Conservation (phyloP, 1,140 invertebrate genomes). For the Scaptodrosophila lebanonensis region DNA sequence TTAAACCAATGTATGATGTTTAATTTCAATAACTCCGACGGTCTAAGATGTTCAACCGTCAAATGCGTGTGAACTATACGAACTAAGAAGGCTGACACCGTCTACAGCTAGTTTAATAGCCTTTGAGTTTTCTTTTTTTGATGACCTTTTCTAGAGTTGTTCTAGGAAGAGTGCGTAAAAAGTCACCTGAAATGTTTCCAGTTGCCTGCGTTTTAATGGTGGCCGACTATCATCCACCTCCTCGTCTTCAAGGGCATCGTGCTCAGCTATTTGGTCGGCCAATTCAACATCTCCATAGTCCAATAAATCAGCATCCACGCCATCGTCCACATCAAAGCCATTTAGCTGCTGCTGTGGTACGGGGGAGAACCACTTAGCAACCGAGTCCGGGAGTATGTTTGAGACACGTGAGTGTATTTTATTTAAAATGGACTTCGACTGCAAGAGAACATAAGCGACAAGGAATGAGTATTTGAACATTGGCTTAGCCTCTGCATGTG, state of each 20-base stretch:
- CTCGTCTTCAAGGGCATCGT: conserved; percentile 58
- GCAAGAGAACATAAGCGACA: neutral
- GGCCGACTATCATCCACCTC: too few species aligned
- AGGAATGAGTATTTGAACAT: neutral
- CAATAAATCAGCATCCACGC: conserved; percentile 32
- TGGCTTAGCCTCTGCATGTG: too few species aligned
- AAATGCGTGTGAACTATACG: too few species aligned
- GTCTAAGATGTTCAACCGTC: too few species aligned
- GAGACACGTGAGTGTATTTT: conserved; percentile 61
- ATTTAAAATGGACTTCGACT: conserved; percentile 63
- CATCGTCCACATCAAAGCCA: conserved; percentile 50
- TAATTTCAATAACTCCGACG: too few species aligned
- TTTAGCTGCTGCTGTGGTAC: conserved; percentile 22
- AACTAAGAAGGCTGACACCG: too few species aligned
- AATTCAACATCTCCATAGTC: conserved; percentile 58
- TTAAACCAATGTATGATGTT: too few species aligned
- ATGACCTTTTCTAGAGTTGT: conserved; percentile 10
- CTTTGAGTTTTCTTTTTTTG: too few species aligned
- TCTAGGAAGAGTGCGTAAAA: conserved; percentile 32
- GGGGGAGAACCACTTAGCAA: conserved; percentile 69
- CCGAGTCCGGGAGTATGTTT: conserved; percentile 53
- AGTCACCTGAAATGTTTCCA: conserved; percentile 51
- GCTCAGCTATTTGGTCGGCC: conserved; percentile 63
- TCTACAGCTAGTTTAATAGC: too few species aligned
- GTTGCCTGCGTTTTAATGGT: conserved; percentile 48